phyloP scores from a whole-genome alignment of 1,140 invertebrate genomes.

The Papilio aristodemus region DNA sequence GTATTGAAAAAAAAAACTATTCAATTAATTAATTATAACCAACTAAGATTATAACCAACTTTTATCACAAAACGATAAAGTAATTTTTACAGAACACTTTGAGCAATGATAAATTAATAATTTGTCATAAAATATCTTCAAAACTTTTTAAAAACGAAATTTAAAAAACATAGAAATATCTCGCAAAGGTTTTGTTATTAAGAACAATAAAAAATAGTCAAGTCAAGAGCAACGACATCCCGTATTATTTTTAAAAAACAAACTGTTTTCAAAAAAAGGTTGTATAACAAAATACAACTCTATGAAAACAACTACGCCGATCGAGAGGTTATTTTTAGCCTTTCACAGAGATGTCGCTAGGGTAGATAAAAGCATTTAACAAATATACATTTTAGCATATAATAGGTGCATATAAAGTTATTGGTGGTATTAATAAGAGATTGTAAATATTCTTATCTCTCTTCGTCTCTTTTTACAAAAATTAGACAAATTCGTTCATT shows the following conservation, averaged over 20 bases:
- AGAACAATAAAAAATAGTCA: background rate
- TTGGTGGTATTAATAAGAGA: too few species aligned
- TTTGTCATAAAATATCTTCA: background rate
- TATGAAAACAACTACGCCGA: background rate
- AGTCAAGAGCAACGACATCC: slow-evolving; percentile 2
- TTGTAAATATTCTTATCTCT: too few species aligned
- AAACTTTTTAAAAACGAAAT: background rate
- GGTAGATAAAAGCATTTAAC: background rate
- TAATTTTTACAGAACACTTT: too few species aligned
- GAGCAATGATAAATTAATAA: background rate
- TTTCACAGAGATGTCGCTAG: background rate
- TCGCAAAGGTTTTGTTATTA: background rate
- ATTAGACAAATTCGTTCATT: too few species aligned
- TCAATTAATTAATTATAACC: too few species aligned
- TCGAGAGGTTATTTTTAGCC: background rate
- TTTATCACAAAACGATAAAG: too few species aligned
- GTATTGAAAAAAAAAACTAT: too few species aligned
- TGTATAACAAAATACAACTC: background rate
- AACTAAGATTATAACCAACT: too few species aligned
- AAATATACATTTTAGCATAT: too few species aligned
- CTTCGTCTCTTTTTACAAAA: too few species aligned
- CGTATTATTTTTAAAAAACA: slow-evolving; percentile 1
- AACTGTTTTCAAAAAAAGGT: background rate
- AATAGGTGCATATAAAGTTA: too few species aligned
- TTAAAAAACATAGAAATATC: background rate